Evolutionary conservation across 2,797 vertebrate species (phyloP).

Genomic region (Cygnus olor): DNA sequence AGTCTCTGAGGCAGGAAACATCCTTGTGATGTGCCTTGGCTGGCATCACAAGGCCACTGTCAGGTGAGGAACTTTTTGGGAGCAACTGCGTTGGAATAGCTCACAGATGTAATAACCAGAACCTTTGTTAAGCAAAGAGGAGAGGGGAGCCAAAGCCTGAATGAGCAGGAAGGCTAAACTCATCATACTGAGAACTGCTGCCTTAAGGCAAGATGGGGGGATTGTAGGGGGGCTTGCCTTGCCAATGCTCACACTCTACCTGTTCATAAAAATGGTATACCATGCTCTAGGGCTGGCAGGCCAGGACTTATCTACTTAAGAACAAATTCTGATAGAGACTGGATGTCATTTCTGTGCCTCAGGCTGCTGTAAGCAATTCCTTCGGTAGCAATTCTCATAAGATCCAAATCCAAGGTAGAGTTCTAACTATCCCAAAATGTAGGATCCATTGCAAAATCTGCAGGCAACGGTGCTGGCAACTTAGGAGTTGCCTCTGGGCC

Average conservation of each 20-base stretch:
- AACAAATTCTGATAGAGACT: constrained; percentile 26
- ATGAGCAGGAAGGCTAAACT: not conserved
- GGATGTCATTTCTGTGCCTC: constrained; percentile 20
- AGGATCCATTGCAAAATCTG: constrained; percentile 58
- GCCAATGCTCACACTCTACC: not conserved
- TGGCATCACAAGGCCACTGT: not conserved
- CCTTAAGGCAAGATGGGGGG: not conserved
- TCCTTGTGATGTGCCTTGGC: not conserved
- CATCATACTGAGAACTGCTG: not conserved
- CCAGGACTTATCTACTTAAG: constrained; percentile 29
- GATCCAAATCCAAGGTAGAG: not conserved
- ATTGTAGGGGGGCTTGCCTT: not conserved
- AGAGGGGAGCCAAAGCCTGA: not conserved
- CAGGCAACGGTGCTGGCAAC: not conserved
- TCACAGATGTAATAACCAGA: not conserved
- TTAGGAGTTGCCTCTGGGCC: constrained; percentile 55
- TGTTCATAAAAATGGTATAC: constrained; percentile 6
- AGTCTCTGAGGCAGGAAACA: not conserved
- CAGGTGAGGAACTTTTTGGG: not conserved
- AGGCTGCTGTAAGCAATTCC: not conserved
- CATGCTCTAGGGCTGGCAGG: constrained; percentile 45
- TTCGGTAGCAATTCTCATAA: not conserved
- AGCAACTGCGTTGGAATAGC: not conserved
- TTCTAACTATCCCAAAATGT: constrained; percentile 16
- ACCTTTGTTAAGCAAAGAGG: not conserved